Conservation (phyloP, 23 tunicate species). For the Halocynthia aurantium region DNA sequence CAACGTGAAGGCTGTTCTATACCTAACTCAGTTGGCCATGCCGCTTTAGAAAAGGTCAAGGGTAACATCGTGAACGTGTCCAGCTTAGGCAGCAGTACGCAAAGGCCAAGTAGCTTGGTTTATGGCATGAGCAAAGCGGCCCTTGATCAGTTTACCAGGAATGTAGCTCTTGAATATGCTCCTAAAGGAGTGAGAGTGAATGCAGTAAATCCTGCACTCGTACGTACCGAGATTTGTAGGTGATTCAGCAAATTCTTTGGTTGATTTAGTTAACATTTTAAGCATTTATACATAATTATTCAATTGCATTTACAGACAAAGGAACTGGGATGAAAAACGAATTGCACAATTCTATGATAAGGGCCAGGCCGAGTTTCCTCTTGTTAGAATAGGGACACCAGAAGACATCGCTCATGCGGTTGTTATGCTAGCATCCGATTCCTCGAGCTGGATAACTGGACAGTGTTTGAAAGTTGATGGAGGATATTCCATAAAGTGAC, state of each 20-base stretch:
- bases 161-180: not conserved
- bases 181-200: slow-evolving; percentile 5
- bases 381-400: not conserved
- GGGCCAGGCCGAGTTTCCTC: no score
- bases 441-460: slow-evolving; percentile 4
- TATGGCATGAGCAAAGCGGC: slow-evolving; percentile 4
- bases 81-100: not conserved
- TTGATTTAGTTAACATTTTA: no score
- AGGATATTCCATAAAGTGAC: not conserved
- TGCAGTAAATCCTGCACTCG: not conserved
- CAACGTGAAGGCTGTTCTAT: no score
- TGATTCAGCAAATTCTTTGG: no score
- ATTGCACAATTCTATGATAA: no score
- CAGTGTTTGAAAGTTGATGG: not conserved
- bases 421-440: not conserved
- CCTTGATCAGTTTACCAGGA: not conserved
- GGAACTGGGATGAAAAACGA: no score
- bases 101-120: no score
- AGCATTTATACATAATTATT: no score
- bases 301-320: no score
- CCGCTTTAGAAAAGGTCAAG: not conserved
- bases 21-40: no score
- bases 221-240: not conserved
- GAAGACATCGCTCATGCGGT: slow-evolving; percentile 8
- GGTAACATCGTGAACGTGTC: slow-evolving; percentile 10